Evolutionary conservation across 1,140 invertebrate species (phyloP).

Genomic region (Ooceraea biroi): DNA sequence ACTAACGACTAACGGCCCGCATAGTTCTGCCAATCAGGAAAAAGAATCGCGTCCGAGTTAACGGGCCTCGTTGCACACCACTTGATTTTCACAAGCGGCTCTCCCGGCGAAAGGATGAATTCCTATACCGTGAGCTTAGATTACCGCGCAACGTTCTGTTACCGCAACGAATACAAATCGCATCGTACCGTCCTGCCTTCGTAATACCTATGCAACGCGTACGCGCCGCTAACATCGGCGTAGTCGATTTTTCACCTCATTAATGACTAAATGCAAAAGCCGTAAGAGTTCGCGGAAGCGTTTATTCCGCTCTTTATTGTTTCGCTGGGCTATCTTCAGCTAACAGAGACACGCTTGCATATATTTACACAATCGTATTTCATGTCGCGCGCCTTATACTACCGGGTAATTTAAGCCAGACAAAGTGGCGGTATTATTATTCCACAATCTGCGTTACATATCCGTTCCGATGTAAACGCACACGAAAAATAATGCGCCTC

Average conservation of each 20-base stretch:
- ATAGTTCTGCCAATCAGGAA: neutral
- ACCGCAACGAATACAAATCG: conserved; percentile 70
- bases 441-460: neutral
- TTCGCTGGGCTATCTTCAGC: conserved; percentile 1
- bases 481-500: neutral
- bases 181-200: conserved; percentile 40
- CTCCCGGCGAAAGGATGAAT: conserved; percentile 56
- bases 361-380: conserved; percentile 22
- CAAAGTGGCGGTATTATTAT: conserved; percentile 12
- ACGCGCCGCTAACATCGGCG: conserved; percentile 19
- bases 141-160: conserved; percentile 28
- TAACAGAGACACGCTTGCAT: neutral
- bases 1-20: conserved; percentile 3
- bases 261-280: conserved; percentile 10
- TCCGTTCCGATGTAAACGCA: neutral
- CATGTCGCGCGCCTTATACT: neutral
- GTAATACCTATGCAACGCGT: conserved; percentile 15
- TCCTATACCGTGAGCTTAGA: conserved; percentile 39
- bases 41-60: conserved; percentile 40
- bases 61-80: conserved; percentile 39
- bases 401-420: neutral
- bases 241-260: conserved; percentile 17
- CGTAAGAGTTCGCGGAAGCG: conserved; percentile 17
- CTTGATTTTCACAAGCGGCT: conserved; percentile 53
- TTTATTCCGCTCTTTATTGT: conserved; percentile 28